Base-by-base conservation (phyloP, 2,888 invertebrate species). In the Diploptera punctata region DNA sequence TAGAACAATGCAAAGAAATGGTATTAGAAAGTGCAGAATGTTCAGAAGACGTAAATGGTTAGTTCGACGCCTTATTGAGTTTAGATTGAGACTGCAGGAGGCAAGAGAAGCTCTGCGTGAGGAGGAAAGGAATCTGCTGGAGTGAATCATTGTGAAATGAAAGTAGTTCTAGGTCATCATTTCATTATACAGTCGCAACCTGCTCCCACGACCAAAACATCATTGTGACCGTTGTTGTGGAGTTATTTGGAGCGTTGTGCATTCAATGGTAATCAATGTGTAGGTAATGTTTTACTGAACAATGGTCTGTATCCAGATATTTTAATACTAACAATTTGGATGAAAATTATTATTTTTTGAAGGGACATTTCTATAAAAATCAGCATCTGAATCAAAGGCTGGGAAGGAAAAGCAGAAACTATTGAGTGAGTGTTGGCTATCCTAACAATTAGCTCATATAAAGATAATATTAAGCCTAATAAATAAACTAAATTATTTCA, bases 191-290 rank as follows among this genome's bases (percentile, higher is more conserved):
- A 91, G 78, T 87, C 85, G 78, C 81, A 84, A 57, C 87, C 83
- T 57, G 81, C 87, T 7, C 81, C 83, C 52, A 82, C 84, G 26
- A 84, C 85, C n/a, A 24, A 90, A 93, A 76, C 88, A 90, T 76
- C 95, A 95, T 81, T 98, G 98, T 82, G 97, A 98, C 81, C 93
- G 94, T 78, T 99, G 98, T 81, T 93, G 94, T 68, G 91, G 93
- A 0, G 90, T 94, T 1, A 96, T 98, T 77, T 98, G 98, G 97
- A 93, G 93, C 77, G 90, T 97, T 61, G 87, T 97, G 0, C 97
- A 98, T 82, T 89, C 92, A 3, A n/a, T n/a, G n/a, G n/a, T n/a
- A n/a, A n/a, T 80, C 88, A 92, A 77, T 98, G 98, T 81, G 86
- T 83, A 78, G 87, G 90, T 90, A 77, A n/a, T n/a, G n/a, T n/a